Conservation (phyloP, 2,797 vertebrate genomes). For the Nothura maculosa region DNA sequence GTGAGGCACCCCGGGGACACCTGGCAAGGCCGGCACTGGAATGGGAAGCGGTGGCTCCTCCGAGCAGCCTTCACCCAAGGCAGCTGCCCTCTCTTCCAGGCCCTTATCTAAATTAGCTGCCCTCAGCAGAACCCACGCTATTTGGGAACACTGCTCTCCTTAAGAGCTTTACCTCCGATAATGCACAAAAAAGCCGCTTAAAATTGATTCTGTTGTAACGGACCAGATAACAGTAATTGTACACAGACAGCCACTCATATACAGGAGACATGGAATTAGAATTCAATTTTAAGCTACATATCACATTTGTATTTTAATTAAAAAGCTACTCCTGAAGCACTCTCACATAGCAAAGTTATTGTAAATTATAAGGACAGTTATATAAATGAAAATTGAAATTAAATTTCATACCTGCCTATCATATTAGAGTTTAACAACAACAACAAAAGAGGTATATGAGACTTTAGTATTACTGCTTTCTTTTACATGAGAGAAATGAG, state of each 20-base stretch:
- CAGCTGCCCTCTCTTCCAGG: not conserved
- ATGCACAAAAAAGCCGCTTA: not conserved
- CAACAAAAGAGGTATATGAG: not conserved
- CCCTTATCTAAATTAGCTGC: not conserved
- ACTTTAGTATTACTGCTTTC: not conserved
- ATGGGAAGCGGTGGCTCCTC: not conserved
- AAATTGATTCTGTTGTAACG: constrained; percentile 1
- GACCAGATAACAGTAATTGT: not conserved
- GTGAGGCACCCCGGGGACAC: not conserved
- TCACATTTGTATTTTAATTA: not conserved
- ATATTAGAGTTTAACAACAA: not conserved
- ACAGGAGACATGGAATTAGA: not conserved
- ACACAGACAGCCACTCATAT: not conserved
- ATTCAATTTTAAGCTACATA: not conserved
- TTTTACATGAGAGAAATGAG: not conserved
- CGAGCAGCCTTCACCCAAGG: not conserved
- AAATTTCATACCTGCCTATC: not conserved
- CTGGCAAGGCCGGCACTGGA: not conserved
- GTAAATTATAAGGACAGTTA: not conserved
- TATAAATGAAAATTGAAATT: not conserved
- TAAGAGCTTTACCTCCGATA: not conserved
- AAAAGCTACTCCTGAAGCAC: constrained; percentile 1
- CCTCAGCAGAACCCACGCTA: not conserved
- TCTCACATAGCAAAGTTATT: not conserved
- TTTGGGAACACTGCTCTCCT: not conserved